phyloP scores from a whole-genome alignment of 2,888 invertebrate species.

The Homarus gammarus region DNA sequence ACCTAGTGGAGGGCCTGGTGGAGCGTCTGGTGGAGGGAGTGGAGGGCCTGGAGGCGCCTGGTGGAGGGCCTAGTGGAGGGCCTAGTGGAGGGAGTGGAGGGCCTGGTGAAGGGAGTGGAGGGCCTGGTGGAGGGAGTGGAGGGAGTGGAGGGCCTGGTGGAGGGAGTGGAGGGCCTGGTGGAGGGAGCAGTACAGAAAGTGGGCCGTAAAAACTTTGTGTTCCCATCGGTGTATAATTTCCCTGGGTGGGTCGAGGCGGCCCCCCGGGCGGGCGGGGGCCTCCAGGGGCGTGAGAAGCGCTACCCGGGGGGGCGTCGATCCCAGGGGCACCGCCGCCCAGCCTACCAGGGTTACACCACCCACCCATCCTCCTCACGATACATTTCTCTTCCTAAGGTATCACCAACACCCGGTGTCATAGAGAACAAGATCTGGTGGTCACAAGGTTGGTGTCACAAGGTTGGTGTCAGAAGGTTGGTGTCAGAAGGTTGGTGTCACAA shows the following conservation, averaged over 20 bases:
- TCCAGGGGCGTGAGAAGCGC: slow-evolving; percentile 57
- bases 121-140: too few relatives aligned
- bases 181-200: slow-evolving; percentile 39
- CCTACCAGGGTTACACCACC: too few relatives aligned
- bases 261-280: slow-evolving; percentile 48
- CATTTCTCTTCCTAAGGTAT: not conserved
- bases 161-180: not conserved
- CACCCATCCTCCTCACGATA: not conserved
- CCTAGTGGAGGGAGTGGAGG: too few relatives aligned
- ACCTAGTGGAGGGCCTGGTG: too few relatives aligned
- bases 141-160: too few relatives aligned
- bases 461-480: too few relatives aligned
- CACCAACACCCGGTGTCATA: too few relatives aligned
- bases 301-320: slow-evolving; percentile 43
- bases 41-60: too few relatives aligned
- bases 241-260: slow-evolving; percentile 31
- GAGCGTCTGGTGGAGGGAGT: not conserved
- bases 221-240: slow-evolving; percentile 64
- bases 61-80: too few relatives aligned
- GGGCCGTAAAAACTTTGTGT: slow-evolving; percentile 55
- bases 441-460: too few relatives aligned
- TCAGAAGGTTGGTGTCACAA: too few relatives aligned
- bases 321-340: slow-evolving; percentile 7
- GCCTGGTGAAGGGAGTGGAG: not conserved
- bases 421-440: too few relatives aligned